phyloP scores from a whole-genome alignment of 1,140 invertebrate genomes.

The Achroia grisella region DNA sequence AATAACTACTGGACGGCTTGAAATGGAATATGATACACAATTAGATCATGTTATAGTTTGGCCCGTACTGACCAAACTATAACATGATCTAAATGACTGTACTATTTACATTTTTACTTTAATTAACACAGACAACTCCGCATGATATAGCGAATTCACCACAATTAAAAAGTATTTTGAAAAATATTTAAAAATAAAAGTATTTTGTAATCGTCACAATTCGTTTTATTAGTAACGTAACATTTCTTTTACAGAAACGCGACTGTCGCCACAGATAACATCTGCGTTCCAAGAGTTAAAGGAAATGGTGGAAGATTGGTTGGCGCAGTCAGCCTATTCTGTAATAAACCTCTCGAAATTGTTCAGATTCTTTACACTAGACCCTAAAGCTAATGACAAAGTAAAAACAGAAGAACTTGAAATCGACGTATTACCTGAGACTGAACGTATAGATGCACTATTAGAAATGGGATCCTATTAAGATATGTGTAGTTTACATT shows the following conservation, averaged over 20 bases:
- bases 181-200: no score
- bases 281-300: conserved; percentile 76
- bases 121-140: no score
- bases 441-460: conserved; percentile 61
- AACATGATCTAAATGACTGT: no score
- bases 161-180: no score
- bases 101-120: no score
- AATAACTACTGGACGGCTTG: no score
- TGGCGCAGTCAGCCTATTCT: conserved; percentile 79
- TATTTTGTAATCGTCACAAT: no score
- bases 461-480: conserved; percentile 57
- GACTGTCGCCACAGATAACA: conserved; percentile 61
- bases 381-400: conserved; percentile 32
- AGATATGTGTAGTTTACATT: conserved; percentile 8
- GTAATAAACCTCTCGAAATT: conserved; percentile 77
- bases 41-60: no score
- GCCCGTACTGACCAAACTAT: no score
- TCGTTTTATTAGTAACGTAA: no score
- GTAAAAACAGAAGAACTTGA: conserved; percentile 49
- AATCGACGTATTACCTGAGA: conserved; percentile 63
- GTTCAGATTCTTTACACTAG: conserved; percentile 70
- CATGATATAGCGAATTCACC: no score
- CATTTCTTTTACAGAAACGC: conserved; percentile 54
- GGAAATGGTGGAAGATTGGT: conserved; percentile 75
- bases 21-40: no score